Evolutionary conservation across 2,113 vertebrate genomes (phyloP), one percentile per base, ranked within the genome.

Genomic region (Brachyhypopomus gauderio): DNA sequence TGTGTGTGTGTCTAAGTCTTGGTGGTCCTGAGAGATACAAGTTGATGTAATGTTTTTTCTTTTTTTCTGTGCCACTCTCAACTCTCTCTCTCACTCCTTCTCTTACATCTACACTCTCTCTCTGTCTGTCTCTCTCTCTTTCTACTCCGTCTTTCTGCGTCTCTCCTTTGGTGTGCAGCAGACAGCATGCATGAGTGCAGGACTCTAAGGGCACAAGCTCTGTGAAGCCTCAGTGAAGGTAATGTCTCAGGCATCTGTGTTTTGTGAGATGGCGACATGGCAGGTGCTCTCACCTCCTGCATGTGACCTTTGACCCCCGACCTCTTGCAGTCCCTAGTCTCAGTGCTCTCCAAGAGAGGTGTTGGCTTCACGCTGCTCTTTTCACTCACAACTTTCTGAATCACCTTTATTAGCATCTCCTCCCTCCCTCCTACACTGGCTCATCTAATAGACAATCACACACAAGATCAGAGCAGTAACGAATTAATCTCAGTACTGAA

Each of bases 221-320:
- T 64, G 55, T 45, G 75, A 77, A 72, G 71, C 56, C 48, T 84
- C 70, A 58, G 62, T 45, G 75, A 77, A 72, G 71, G 56, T 34
- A 80, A 41, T 14, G 83, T 83, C 83, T 73, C 80, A 27, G 75
- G 83, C 73, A 64, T 73, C 41, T 70, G 70, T 78, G 69, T 78
- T 60, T 67, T 75, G 63, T 59, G 52, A 71, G 52, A 8, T 3
- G 45, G 45, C 2, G 12, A 52, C 45, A 14, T 52, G 45, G 45
- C 8, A 11, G 45, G 45, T 12, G 45, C 12, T 52, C 74, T 78
- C 75, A 25, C 72, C 38, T 60, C 80, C 63, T 58, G 60, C n/a
- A 77, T 72, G 63, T 72, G 71, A 30, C 38, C 27, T 52, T 11
- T 14, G 45, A 11, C 9, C 77, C 83, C 83, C 22, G 0, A 36